Conservation (phyloP, 2,888 invertebrate genomes). For the Disparrhopalites patrizii region DNA sequence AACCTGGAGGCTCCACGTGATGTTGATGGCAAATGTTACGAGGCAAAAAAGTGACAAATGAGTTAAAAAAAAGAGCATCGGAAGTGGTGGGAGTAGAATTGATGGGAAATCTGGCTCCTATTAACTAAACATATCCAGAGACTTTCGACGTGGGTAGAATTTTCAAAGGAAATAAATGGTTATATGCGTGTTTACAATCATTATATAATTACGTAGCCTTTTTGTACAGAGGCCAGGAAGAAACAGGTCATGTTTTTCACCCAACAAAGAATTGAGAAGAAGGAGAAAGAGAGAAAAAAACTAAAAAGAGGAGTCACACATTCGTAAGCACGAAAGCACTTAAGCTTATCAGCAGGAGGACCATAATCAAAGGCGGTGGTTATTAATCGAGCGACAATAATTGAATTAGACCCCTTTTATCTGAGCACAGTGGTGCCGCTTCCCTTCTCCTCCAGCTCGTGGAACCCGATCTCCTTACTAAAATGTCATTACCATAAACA, state of each 20-base stretch:
- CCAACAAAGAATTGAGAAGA: neutral
- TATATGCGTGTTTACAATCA: neutral
- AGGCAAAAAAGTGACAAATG: neutral
- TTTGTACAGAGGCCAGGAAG: neutral
- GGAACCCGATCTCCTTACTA: neutral
- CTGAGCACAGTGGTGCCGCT: conserved; percentile 8
- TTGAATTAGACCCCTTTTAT: conserved; percentile 31
- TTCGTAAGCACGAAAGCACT: conserved; percentile 28
- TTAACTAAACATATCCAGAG: no score
- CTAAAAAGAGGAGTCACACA: neutral
- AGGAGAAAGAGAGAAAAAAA: no score
- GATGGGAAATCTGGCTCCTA: neutral
- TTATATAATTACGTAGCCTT: neutral
- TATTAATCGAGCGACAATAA: conserved; percentile 32
- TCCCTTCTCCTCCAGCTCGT: neutral
- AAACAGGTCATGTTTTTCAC: no score
- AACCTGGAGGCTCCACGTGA: no score
- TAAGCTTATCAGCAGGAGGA: conserved; percentile 30
- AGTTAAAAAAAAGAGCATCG: no score
- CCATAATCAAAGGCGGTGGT: conserved; percentile 28
- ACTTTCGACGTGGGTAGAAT: no score
- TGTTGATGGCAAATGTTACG: no score
- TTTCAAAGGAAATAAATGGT: no score
- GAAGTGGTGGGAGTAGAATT: neutral
- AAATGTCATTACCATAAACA: neutral